phyloP scores from a whole-genome alignment of 2,113 vertebrate species.

The Chlamydotis undulata region DNA sequence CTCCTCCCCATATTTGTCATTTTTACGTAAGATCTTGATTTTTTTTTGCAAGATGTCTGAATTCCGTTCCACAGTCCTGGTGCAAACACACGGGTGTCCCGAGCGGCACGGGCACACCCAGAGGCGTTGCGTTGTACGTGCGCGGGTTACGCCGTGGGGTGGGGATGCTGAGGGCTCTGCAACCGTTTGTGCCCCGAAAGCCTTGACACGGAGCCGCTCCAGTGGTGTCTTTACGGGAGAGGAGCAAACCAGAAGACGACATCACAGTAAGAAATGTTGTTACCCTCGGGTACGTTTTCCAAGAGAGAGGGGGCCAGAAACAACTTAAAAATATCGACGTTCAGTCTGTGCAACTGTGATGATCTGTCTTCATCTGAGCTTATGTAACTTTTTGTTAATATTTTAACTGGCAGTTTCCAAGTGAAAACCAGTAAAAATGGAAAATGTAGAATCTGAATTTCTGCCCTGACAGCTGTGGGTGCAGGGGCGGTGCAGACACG shows the following conservation, averaged over 20 bases:
- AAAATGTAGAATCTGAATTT: not conserved
- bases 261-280: accelerated
- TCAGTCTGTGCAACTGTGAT: not conserved
- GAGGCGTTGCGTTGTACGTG: too few species aligned
- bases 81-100: not conserved
- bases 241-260: not conserved
- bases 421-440: not conserved
- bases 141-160: not conserved
- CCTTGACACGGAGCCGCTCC: not conserved
- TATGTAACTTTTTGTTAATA: accelerated
- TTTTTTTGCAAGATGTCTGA: not conserved
- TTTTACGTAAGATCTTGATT: accelerated
- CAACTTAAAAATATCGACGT: accelerated
- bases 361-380: not conserved
- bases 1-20: accelerated
- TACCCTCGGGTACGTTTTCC: accelerated
- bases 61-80: accelerated
- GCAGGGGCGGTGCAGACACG: not conserved
- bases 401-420: not conserved
- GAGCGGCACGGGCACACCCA: not conserved
- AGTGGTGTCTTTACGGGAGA: accelerated
- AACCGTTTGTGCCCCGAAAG: not conserved
- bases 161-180: not conserved
- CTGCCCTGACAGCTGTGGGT: not conserved
- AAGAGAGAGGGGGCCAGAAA: accelerated